Percentiles rank a stretch among this genome's conserved stretches.
These are phyloP conservation scores for Galerucella nymphaeae DNA, from an alignment of 2,888 invertebrate species.

Conservation along the genomic window DNA sequence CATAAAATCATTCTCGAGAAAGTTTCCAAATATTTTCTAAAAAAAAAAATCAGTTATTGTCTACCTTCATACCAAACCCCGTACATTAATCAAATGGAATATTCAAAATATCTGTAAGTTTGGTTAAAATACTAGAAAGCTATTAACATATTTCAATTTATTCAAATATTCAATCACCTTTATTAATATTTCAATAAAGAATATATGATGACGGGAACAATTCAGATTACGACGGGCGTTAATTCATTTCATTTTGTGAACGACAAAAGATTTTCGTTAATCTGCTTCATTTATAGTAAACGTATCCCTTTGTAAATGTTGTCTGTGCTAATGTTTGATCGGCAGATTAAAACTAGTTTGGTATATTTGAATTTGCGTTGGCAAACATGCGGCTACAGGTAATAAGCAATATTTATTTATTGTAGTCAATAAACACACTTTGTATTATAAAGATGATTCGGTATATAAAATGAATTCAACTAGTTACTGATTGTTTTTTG, in stretches of 20 bases:
- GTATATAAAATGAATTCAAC: not conserved
- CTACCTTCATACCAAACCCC: too few relatives aligned
- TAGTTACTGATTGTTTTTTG: not conserved
- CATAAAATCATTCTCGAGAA: too few relatives aligned
- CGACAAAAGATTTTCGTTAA: constrained; percentile 47
- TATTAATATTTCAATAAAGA: constrained; percentile 18
- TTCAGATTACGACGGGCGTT: constrained; percentile 12
- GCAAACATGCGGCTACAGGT: constrained; percentile 37
- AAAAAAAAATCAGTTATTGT: too few relatives aligned
- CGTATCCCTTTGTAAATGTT: constrained; percentile 55
- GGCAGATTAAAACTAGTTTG: constrained; percentile 50
- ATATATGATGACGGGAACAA: constrained; percentile 2
- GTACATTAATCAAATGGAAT: too few relatives aligned
- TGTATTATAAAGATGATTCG: constrained; percentile 2
- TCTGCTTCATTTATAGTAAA: constrained; percentile 51
- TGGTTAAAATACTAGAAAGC: too few relatives aligned
- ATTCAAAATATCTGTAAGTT: too few relatives aligned
- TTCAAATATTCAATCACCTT: not conserved
- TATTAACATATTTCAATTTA: too few relatives aligned
- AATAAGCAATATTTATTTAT: constrained; percentile 37
- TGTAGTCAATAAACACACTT: constrained; percentile 31
- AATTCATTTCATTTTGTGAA: constrained; percentile 24
- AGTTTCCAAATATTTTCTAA: too few relatives aligned
- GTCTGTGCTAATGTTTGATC: constrained; percentile 55
- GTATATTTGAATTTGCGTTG: constrained; percentile 35